Evolutionary conservation across 2,113 vertebrate species (phyloP).

Genomic region (Larimichthys polyactis): DNA sequence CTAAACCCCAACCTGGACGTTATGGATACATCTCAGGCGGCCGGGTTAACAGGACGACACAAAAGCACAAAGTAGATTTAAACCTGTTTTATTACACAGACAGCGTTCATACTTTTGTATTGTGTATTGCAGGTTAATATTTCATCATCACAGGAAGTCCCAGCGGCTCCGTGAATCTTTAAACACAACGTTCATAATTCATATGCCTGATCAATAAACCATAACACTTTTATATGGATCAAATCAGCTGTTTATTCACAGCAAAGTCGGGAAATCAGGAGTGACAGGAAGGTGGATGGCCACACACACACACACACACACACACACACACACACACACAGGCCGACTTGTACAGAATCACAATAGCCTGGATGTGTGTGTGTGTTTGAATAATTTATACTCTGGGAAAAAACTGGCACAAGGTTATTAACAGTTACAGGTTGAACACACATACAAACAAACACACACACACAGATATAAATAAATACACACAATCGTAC

Average conservation of each 20-base stretch:
- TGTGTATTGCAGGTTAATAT: conserved; percentile 22
- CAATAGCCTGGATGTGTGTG: conserved; percentile 5
- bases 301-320: neutral
- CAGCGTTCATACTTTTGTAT: neutral
- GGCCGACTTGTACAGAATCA: neutral
- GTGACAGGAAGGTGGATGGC: neutral
- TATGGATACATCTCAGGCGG: neutral
- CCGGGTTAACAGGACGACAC: neutral
- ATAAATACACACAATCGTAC: neutral
- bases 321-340: neutral
- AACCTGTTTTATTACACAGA: neutral
- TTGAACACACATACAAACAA: neutral
- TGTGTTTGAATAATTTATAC: conserved; percentile 44
- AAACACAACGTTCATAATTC: conserved; percentile 41
- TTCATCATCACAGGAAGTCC: conserved; percentile 11
- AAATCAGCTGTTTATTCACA: conserved; percentile 7
- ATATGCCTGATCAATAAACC: conserved; percentile 51
- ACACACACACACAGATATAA: neutral
- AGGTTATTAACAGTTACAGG: conserved; percentile 23
- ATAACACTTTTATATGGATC: conserved; percentile 34
- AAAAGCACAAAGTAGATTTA: neutral
- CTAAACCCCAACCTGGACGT: neutral
- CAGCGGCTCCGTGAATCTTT: conserved; percentile 36
- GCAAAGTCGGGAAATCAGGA: neutral
- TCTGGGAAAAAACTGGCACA: neutral